phyloP scores from a whole-genome alignment of 2,113 vertebrate species.

The Protobothrops flavoviridis region DNA sequence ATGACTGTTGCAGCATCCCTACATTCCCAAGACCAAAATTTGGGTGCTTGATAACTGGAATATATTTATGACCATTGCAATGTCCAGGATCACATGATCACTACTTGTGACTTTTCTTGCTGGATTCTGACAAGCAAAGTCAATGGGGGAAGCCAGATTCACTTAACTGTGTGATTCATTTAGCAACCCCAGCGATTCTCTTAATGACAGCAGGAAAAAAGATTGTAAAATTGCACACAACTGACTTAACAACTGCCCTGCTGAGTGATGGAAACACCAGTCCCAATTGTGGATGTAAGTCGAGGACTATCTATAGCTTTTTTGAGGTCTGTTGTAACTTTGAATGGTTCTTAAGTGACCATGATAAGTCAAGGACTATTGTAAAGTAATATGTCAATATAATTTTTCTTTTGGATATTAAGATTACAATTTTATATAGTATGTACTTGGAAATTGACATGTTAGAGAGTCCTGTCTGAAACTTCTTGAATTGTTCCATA shows the following conservation, averaged over 20 bases:
- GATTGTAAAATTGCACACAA: neutral
- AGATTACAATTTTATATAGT: neutral
- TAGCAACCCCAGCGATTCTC: neutral
- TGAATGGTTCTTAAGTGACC: neutral
- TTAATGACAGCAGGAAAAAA: neutral
- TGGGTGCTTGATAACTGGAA: neutral
- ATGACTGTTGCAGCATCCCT: neutral
- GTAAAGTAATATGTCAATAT: neutral
- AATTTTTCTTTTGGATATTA: neutral
- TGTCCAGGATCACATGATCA: neutral
- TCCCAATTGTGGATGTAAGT: neutral
- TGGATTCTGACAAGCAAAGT: neutral
- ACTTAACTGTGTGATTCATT: neutral
- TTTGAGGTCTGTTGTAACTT: neutral
- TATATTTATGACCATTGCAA: neutral
- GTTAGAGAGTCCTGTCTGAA: neutral
- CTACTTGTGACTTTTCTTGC: too few species aligned
- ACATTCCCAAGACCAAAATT: neutral
- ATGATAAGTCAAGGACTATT: neutral
- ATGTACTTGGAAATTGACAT: neutral
- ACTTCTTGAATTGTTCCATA: neutral
- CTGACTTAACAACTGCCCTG: neutral
- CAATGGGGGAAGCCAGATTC: neutral
- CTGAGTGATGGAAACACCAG: neutral
- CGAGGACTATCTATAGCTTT: neutral